These are phyloP conservation scores for Nesidiocoris tenuis DNA, from an alignment of 2,888 invertebrate genomes.

Conservation along the genomic window DNA sequence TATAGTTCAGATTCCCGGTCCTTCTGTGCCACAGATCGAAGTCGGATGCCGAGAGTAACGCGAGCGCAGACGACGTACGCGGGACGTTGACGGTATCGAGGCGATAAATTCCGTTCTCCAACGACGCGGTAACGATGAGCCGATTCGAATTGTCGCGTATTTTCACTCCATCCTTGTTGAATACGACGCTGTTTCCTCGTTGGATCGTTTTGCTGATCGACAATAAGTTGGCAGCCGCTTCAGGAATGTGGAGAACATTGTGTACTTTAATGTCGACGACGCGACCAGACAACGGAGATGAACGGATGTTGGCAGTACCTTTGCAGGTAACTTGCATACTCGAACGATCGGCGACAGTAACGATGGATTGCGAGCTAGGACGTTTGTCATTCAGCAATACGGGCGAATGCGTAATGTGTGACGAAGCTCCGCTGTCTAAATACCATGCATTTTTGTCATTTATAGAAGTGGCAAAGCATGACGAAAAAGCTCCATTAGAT, in stretches of 20 bases:
- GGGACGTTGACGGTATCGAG: not conserved
- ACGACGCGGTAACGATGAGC: not conserved
- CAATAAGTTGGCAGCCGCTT: slow-evolving; percentile 1
- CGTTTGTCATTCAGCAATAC: no score
- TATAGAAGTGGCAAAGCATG: not conserved
- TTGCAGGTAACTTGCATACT: not conserved
- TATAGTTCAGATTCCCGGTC: slow-evolving; percentile 1
- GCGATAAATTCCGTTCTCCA: not conserved
- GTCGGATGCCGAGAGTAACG: not conserved
- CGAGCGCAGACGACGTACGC: not conserved
- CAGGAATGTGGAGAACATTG: not conserved
- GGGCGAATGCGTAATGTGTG: not conserved
- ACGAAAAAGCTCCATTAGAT: not conserved
- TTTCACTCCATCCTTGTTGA: not conserved
- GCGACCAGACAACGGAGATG: not conserved
- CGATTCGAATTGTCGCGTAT: not conserved
- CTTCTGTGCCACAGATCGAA: slow-evolving; percentile 4
- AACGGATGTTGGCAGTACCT: not conserved
- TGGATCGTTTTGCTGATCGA: slow-evolving; percentile 6
- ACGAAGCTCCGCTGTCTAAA: not conserved
- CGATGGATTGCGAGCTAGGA: not conserved
- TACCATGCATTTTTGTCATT: not conserved
- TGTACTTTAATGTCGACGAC: not conserved
- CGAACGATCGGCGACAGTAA: not conserved
- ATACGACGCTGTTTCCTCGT: not conserved